phyloP scores from a whole-genome alignment of 2,113 vertebrate genomes.

The Onychostruthus taczanowskii region DNA sequence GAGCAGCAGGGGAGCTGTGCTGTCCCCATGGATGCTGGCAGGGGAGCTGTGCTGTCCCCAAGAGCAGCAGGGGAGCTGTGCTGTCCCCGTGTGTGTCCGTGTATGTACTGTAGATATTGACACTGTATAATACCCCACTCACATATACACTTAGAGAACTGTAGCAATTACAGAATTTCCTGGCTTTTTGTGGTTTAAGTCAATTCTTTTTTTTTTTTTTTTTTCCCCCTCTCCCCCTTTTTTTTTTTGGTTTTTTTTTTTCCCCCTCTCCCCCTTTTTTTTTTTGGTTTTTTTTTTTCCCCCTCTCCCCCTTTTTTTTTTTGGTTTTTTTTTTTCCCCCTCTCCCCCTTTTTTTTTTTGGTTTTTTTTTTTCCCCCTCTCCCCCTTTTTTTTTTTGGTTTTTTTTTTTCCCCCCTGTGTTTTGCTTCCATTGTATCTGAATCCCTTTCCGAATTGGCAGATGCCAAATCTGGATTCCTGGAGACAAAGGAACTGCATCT shows the following conservation, averaged over 20 bases:
- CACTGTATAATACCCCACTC: constrained; percentile 51
- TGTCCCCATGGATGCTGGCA: too few species aligned
- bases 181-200: constrained; percentile 24
- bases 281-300: neutral
- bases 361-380: rapidly evolving
- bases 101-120: constrained; percentile 29
- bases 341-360: too few species aligned
- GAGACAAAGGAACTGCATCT: constrained; percentile 72
- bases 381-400: neutral
- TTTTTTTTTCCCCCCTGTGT: neutral
- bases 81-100: neutral
- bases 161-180: constrained; percentile 14
- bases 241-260: neutral
- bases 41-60: too few species aligned
- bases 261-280: neutral
- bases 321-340: too few species aligned
- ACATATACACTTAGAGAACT: neutral
- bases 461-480: constrained; percentile 52
- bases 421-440: constrained; percentile 29
- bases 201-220: neutral
- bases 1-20: too few species aligned
- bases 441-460: constrained; percentile 47
- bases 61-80: too few species aligned
- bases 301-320: neutral
- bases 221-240: too few species aligned